Evolutionary conservation across 2,113 vertebrate genomes (phyloP), one percentile per base, ranked within the genome.

Genomic region (Hemibates koningsi): DNA sequence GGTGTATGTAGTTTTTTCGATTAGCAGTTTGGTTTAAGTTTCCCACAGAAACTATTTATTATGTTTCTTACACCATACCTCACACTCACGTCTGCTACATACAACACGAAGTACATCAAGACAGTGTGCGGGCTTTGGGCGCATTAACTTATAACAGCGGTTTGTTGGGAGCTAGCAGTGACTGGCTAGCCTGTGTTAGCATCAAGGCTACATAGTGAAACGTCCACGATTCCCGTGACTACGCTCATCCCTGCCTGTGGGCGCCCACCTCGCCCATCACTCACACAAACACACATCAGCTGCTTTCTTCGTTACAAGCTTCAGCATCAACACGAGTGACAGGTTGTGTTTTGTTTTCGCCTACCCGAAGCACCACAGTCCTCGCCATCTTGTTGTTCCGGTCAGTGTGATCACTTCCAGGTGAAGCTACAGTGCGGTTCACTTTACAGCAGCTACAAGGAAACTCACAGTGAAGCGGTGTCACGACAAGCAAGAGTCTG

Each of bases 371-470:
- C 93, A 97, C 96, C 81, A 96, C 96, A 94, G 95, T 93, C 94
- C 97, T 96, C 97, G 96, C 97, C 97, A 97, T 98, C 96, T 97
- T 98, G 96, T 93, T 85, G 90, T 94, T 93, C 92, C 94, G 92
- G 91, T 94, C 93, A 61, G 52, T 17, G 2, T 50, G 57, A 93
- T 81, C 80, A 85, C 89, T 90, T 92, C 94, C 93, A 61, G 89
- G 90, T 94, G 83, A 90, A 17, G 41, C 68, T 12, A 16, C 7
- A 43, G 7, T 57, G 12, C 5, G 27, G 14, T 1, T 17, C 27
- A 59, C 38, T 71, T 43, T 41, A 71, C 5, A 16, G 36, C 38
- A 24, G 21, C 38, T 71, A 6, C 19, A 38, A 36, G 4, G 6
- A 36, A 36, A 36, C 32, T 63, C 61, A 66, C 1, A 66, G 61